A percentile compares a stretch with the other conserved stretches of the same genome.
phyloP scores from a whole-genome alignment of 2,888 invertebrate species.

The Cephus sareptanus region DNA sequence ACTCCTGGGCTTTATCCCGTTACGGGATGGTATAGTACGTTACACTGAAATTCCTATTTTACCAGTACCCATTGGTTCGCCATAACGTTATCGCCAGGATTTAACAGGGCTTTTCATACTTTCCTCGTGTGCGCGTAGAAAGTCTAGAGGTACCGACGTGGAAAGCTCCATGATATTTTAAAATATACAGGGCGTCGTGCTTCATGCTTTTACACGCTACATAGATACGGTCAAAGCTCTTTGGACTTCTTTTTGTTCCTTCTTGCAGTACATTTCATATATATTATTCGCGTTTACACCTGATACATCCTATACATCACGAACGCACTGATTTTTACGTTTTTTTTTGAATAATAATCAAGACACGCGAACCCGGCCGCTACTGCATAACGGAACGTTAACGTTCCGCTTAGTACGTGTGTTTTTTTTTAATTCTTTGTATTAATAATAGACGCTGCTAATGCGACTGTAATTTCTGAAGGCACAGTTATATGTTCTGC shows the following conservation, averaged over 20 bases:
- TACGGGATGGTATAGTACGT: neutral
- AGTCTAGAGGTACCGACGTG: neutral
- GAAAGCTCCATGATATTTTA: too few relatives aligned
- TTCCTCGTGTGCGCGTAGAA: neutral
- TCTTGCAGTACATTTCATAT: neutral
- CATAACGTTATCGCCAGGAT: neutral
- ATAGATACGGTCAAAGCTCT: neutral
- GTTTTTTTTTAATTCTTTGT: neutral
- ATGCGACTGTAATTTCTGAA: neutral
- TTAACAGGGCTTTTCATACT: neutral
- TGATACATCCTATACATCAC: neutral
- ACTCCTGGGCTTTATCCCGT: neutral
- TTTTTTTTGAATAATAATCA: neutral
- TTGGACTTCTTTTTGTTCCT: neutral
- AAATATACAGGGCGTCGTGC: neutral
- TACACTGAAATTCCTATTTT: neutral
- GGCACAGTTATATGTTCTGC: neutral
- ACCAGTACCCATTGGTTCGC: neutral
- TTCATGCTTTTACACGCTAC: neutral
- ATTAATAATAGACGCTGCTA: neutral
- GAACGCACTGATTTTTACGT: neutral
- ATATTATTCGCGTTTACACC: neutral
- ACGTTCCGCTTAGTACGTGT: neutral
- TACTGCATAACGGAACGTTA: neutral
- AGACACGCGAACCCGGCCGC: neutral